Evolutionary conservation across 53 echinoderm and acorn worm species (phyloP).

Genomic region (Paelopatides confundens): DNA sequence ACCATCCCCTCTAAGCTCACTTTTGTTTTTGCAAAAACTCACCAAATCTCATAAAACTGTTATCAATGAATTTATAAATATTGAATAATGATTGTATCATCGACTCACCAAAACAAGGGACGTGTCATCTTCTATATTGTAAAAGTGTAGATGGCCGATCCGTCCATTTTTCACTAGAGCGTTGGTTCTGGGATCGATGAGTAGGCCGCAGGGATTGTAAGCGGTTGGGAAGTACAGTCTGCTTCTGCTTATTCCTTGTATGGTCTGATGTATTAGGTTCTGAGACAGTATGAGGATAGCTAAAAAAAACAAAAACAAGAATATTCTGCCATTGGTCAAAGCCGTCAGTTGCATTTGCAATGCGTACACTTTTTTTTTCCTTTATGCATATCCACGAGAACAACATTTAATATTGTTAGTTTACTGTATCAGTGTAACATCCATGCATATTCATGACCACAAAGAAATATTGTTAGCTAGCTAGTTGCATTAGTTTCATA

Average conservation of each 20-base stretch:
- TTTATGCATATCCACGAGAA: too few relatives aligned
- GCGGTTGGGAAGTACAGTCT: conserved; percentile 61
- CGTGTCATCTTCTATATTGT: conserved; percentile 78
- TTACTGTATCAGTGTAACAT: too few relatives aligned
- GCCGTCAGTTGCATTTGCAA: neutral
- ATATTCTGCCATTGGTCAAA: too few relatives aligned
- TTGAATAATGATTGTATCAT: too few relatives aligned
- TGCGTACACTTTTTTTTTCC: too few relatives aligned
- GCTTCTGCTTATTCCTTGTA: conserved; percentile 82
- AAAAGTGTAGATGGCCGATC: conserved; percentile 91
- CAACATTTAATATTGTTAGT: neutral
- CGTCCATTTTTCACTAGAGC: conserved; percentile 88
- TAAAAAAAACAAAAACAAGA: conserved; percentile 27
- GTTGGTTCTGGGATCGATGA: conserved; percentile 83
- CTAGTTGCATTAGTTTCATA: too few relatives aligned
- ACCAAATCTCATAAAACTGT: too few relatives aligned
- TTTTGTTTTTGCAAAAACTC: too few relatives aligned
- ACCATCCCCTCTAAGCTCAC: too few relatives aligned
- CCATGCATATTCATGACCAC: too few relatives aligned
- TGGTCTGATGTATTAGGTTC: conserved; percentile 71
- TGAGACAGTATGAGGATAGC: conserved; percentile 77
- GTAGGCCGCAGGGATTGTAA: conserved; percentile 71
- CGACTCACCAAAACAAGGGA: conserved; percentile 82
- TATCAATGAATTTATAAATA: too few relatives aligned
- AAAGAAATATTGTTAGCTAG: too few relatives aligned